These are phyloP conservation scores for Epinotia nisella DNA, from an alignment of 2,888 invertebrate genomes.

Conservation along the genomic window DNA sequence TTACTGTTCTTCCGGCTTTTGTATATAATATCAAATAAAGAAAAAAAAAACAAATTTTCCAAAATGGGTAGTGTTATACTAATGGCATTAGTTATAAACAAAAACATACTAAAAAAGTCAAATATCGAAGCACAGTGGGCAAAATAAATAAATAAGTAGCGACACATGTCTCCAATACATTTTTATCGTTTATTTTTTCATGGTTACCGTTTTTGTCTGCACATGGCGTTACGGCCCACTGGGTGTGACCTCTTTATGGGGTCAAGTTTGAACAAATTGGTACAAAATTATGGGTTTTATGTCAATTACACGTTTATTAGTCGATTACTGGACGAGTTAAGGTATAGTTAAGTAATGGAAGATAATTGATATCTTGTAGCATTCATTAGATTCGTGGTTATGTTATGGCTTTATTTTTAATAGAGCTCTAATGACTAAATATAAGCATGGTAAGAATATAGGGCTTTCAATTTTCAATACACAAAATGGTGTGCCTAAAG, in stretches of 20 bases:
- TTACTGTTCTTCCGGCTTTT: too few species aligned
- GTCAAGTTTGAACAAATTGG: constrained; percentile 60
- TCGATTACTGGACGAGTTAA: constrained; percentile 46
- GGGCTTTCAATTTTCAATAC: too few species aligned
- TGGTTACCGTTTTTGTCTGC: constrained; percentile 52
- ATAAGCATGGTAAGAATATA: too few species aligned
- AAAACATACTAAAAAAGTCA: too few species aligned
- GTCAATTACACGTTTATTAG: constrained; percentile 50
- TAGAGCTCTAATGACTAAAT: not conserved
- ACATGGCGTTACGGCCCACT: constrained; percentile 64
- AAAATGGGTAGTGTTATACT: too few species aligned
- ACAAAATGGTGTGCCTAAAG: too few species aligned
- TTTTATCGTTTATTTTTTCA: constrained; percentile 13
- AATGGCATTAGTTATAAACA: too few species aligned
- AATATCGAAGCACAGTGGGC: constrained; percentile 2
- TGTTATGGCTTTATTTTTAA: not conserved
- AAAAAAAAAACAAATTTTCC: too few species aligned
- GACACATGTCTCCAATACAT: constrained; percentile 14
- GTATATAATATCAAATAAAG: too few species aligned
- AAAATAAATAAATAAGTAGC: constrained; percentile 14
- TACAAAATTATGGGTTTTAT: constrained; percentile 52
- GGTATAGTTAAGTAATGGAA: constrained; percentile 12
- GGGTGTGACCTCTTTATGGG: constrained; percentile 69
- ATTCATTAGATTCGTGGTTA: not conserved
- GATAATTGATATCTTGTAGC: not conserved